Evolutionary conservation across 1,140 invertebrate species (phyloP), one percentile per base, ranked within the genome.

Genomic region (Drosophila persimilis): DNA sequence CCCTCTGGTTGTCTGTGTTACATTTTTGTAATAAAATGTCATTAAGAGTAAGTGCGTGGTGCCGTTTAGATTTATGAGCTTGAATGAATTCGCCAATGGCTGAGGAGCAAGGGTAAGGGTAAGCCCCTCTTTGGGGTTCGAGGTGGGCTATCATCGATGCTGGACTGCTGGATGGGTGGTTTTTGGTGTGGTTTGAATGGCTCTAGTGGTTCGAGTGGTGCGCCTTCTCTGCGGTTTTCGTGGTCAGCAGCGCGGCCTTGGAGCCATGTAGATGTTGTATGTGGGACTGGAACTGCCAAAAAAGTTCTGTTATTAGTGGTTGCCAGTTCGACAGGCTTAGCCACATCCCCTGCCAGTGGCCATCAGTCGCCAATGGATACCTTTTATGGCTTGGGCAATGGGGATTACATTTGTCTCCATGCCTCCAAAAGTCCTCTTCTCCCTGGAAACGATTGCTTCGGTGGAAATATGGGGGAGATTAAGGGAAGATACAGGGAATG

Each of bases 21-120:
- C 62, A 73, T 75, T 72, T 61, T 78, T 77, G 77, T 86, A 77
- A 85, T 85, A 86, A 85, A 85, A 77, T 74, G 80, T 74, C 77
- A 86, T 85, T 85, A 85, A 80, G 81, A 55, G 65, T 73, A 59
- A 71, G 62, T 65, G 79, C 63, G 67, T 59, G 64, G 54, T 55
- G 60, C 44, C 72, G 58, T 59, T 74, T 70, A 73, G 81, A 85
- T 85, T 85, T 86, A 85, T 85, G 63, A 51, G 57, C 46, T 47
- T 54, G 52, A 73, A 60, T 77, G 74, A 70, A 69, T 73, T 13
- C 56, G 47, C 59, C 45, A 56, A 46, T 54, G 52, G 8, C 46
- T 9, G 35, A 6, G n/a, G 43, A 24, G 6, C 9, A 17, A 13
- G 43, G 22, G 6, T 9, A 17, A 15, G 43, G 22, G 43, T 54